Evolutionary conservation across 2,113 vertebrate genomes (phyloP).

Genomic region (Heloderma charlesbogerti): DNA sequence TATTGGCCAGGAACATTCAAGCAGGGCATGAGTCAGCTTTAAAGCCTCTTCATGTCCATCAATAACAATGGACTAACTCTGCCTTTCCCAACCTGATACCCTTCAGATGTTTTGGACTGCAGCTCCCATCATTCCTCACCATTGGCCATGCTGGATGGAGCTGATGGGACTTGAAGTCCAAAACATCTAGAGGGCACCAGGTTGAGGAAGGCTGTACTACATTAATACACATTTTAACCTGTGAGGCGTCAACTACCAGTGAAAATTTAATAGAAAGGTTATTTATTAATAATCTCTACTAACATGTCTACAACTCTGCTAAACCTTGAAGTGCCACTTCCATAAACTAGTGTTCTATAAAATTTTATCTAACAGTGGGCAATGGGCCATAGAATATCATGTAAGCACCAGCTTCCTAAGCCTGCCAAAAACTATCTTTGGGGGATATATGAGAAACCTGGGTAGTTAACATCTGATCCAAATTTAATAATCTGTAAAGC

Average conservation of each 20-base stretch:
- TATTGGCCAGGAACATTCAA: no score
- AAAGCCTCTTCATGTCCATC: background rate
- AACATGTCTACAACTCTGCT: background rate
- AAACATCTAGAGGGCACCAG: background rate
- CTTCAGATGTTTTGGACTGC: no score
- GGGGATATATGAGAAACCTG: conserved; percentile 68
- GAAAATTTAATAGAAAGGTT: background rate
- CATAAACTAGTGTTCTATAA: conserved; percentile 20
- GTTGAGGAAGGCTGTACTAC: background rate
- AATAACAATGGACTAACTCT: background rate
- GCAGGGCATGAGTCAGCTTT: background rate
- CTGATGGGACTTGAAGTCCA: no score
- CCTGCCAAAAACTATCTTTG: conserved; percentile 65
- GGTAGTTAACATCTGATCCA: conserved; percentile 75
- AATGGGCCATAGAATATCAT: conserved; percentile 22
- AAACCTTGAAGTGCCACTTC: background rate
- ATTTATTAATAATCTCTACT: background rate
- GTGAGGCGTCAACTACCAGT: background rate
- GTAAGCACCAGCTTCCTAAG: conserved; percentile 45
- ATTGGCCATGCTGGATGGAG: no score
- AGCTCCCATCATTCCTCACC: no score
- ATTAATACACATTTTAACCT: background rate
- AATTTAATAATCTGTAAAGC: conserved; percentile 78
- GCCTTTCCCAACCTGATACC: no score
- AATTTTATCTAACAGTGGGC: background rate